phyloP scores from a whole-genome alignment of 2,797 vertebrate genomes.

The Gymnothorax reevesii region DNA sequence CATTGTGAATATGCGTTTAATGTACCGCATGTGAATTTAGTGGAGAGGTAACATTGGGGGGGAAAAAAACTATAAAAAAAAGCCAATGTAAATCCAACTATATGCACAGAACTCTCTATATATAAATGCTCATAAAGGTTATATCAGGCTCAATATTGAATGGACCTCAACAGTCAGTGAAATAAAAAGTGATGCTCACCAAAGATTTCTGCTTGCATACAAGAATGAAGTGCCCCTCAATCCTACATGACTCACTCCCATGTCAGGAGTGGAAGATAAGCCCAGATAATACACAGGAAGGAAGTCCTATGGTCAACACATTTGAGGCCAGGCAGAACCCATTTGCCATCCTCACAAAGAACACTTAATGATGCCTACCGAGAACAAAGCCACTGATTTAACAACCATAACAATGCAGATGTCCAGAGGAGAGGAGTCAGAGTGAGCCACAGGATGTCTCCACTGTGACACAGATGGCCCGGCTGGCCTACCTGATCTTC shows the following conservation, averaged over 20 bases:
- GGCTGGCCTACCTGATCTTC: neutral
- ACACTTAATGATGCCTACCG: slow-evolving; percentile 47
- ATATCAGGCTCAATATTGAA: neutral
- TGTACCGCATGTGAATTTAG: neutral
- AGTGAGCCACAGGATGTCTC: neutral
- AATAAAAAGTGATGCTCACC: slow-evolving; percentile 65
- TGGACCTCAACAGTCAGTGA: slow-evolving; percentile 63
- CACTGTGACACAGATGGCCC: neutral
- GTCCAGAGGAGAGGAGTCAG: slow-evolving; percentile 22
- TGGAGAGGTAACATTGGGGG: neutral
- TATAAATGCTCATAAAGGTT: neutral
- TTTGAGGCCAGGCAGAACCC: slow-evolving; percentile 26
- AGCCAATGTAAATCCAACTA: neutral
- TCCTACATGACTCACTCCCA: slow-evolving; percentile 41
- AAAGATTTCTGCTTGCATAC: neutral
- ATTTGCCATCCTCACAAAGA: slow-evolving; percentile 25
- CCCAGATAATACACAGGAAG: slow-evolving; percentile 71
- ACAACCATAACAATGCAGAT: slow-evolving; percentile 43
- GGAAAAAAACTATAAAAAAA: neutral
- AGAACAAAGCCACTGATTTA: slow-evolving; percentile 31
- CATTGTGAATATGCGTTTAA: neutral
- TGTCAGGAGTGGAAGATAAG: slow-evolving; percentile 61
- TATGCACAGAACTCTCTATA: neutral
- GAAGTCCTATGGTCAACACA: slow-evolving; percentile 57
- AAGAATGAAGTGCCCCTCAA: neutral